Base-by-base conservation (phyloP, 2,113 vertebrate genomes). In the Chionodraco myersi region DNA sequence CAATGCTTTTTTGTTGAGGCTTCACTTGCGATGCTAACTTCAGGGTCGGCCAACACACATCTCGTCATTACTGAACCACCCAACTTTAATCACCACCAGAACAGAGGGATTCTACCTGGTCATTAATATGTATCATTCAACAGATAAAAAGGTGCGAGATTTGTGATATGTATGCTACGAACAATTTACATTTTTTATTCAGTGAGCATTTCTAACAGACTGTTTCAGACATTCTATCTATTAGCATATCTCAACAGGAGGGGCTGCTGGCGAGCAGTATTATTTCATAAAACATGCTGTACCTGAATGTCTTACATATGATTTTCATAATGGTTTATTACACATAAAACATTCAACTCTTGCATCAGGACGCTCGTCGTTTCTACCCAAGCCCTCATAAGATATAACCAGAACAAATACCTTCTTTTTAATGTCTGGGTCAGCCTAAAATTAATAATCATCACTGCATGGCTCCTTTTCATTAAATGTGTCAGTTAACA, bases 101-200 rank as follows among this genome's bases (percentile, higher is more conserved):
- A 66, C 15, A 15, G 16, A 6, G 10, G 45, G 18, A 69, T 54
- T 44, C 11, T 45, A 68, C 51, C 51, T 41, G 36, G 36, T 41
- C 36, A 41, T 30, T 30, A 4, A 30, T 30, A 30, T 30, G 4
- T 41, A 41, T 41, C 36, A 41, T 41, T 41, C 36, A 41, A 41
- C 80, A 62, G 82, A 80, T 41, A 71, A 87, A 72, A 88, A 80
- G 86, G 52, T 71, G 64, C 67, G 61, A 72, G 77, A 73, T 85
- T 88, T 89, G 53, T 85, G 79, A 91, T 41, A 7, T 41, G 36
- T 41, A 82, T 76, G 83, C 81, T 86, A 91, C 81, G 75, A 90
- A 91, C 89, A 84, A 83, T 87, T 92, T 93, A 48, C 79, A 92
- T 92, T 88, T 94, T 93, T 93, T 84, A 93, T 93, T 91, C 82